These are phyloP conservation scores for Prinia subflava DNA, from an alignment of 2,113 vertebrate species.

Conservation along the genomic window DNA sequence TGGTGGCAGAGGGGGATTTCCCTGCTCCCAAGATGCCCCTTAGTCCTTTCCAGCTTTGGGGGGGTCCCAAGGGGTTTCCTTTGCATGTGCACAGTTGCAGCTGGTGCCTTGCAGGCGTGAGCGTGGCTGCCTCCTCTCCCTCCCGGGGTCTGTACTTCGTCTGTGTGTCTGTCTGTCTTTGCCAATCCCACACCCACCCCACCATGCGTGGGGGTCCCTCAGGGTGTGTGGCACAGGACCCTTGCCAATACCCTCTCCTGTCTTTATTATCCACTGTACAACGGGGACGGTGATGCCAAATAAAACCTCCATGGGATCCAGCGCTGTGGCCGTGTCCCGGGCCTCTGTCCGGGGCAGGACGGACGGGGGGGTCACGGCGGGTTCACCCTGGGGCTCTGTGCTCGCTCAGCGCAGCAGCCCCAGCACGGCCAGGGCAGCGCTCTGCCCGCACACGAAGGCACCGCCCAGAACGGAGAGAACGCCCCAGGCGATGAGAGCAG, in stretches of 20 bases:
- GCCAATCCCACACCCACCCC: neutral
- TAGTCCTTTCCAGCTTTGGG: neutral
- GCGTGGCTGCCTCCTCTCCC: neutral
- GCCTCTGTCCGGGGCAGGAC: accelerated
- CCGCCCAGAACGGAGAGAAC: conserved; percentile 82
- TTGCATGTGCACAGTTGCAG: neutral
- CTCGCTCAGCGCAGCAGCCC: conserved; percentile 65
- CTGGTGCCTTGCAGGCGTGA: neutral
- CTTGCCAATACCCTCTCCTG: neutral
- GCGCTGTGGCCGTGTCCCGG: accelerated
- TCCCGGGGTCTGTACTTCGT: neutral
- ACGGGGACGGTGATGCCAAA: neutral
- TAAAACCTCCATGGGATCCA: conserved; percentile 20
- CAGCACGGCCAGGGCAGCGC: conserved; percentile 81
- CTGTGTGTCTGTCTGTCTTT: neutral
- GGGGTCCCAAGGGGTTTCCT: neutral
- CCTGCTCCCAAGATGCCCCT: neutral
- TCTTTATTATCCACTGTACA: conserved; percentile 36
- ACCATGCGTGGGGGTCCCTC: neutral
- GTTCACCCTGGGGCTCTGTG: accelerated
- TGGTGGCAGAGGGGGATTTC: neutral
- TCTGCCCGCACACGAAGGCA: conserved; percentile 93
- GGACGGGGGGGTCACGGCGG: accelerated
- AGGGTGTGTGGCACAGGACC: neutral
- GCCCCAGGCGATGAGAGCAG: conserved; percentile 81